Conservation (phyloP, 2,113 vertebrate genomes). For the Suncus etruscus region DNA sequence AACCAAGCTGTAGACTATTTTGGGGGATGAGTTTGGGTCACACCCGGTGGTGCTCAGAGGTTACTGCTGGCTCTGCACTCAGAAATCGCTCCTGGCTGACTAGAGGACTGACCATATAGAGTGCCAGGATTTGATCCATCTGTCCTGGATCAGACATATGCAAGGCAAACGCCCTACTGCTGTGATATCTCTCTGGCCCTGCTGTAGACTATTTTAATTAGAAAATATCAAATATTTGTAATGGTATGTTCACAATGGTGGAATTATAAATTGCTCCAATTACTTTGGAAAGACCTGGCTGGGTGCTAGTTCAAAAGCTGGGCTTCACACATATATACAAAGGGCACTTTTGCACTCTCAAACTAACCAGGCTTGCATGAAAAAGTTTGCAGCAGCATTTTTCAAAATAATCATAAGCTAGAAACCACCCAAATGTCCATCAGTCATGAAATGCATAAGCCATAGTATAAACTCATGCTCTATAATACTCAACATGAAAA, state of each 20-base stretch:
- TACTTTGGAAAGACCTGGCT: not conserved
- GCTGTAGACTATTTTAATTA: not conserved
- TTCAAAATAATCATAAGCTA: not conserved
- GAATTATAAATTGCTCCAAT: not conserved
- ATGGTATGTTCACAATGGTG: fast-evolving
- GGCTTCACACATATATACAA: fast-evolving
- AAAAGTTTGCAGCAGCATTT: not conserved
- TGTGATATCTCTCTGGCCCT: no score
- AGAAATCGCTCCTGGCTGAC: no score
- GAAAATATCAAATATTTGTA: not conserved
- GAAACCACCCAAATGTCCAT: not conserved
- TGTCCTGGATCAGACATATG: no score
- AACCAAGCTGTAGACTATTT: not conserved
- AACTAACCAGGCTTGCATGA: not conserved
- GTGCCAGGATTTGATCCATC: no score
- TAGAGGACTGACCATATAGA: no score
- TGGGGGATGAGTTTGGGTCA: no score
- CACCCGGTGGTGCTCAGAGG: no score
- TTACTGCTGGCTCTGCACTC: no score
- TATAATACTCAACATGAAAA: not conserved
- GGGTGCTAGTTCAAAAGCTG: not conserved
- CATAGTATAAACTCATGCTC: fast-evolving
- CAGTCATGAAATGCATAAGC: not conserved
- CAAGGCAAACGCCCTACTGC: no score
- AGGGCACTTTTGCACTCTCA: not conserved